Percentiles rank a stretch among this genome's conserved stretches.
Conservation (phyloP, 2,113 vertebrate species). For the Loxodonta africana region DNA sequence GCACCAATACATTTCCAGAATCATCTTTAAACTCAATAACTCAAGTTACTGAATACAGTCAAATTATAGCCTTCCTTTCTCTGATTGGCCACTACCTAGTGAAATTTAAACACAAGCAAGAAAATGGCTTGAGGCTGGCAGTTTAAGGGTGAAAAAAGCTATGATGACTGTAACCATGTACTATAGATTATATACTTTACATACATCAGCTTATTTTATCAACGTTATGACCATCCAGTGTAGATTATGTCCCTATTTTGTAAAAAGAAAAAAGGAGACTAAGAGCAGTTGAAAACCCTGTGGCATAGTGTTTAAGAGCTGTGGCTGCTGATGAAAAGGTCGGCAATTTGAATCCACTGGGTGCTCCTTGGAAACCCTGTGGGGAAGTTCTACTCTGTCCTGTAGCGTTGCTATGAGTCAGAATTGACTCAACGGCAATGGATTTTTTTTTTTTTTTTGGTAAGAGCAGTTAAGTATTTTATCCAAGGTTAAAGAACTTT, state of each 20-base stretch:
- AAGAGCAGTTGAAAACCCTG: neutral
- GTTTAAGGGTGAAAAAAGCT: neutral
- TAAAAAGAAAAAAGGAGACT: neutral
- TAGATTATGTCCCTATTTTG: neutral
- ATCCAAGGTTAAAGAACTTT: slow-evolving; percentile 1
- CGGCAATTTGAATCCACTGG: too few species aligned
- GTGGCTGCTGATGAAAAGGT: too few species aligned
- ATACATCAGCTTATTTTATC: neutral
- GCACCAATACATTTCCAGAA: neutral
- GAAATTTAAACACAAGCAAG: neutral
- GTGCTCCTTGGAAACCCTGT: too few species aligned
- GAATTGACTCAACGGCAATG: too few species aligned
- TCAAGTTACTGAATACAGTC: neutral
- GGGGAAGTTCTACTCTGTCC: too few species aligned
- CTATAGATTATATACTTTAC: neutral
- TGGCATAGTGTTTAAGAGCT: too few species aligned
- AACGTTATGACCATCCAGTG: neutral
- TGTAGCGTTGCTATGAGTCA: too few species aligned
- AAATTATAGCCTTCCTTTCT: neutral
- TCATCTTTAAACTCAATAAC: neutral
- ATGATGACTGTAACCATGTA: neutral
- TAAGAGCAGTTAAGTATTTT: neutral
- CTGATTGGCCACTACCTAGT: neutral
- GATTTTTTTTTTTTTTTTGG: too few species aligned
- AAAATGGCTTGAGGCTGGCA: neutral